Conservation (phyloP, 2,888 invertebrate species). For the Campopleginae sp. region DNA sequence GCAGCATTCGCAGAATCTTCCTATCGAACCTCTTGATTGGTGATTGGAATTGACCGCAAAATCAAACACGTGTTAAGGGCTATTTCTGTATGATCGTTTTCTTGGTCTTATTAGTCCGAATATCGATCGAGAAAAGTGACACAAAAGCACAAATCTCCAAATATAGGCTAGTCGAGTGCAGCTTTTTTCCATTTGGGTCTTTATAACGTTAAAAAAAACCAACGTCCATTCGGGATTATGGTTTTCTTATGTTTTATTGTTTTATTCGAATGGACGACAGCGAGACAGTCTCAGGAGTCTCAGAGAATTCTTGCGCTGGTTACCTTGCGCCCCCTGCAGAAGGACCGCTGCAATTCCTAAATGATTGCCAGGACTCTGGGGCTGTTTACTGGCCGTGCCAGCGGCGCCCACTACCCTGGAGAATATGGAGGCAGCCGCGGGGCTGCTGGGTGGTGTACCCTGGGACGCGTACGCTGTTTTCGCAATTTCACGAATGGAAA, state of each 20-base stretch:
- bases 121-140: slow-evolving; percentile 22
- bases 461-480: slow-evolving; percentile 78
- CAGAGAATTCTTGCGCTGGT: slow-evolving; percentile 63
- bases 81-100: neutral
- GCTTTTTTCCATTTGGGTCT: neutral
- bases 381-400: slow-evolving; percentile 75
- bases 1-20: neutral
- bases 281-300: slow-evolving; percentile 48
- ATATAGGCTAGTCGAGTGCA: slow-evolving; percentile 31
- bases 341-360: slow-evolving; percentile 83
- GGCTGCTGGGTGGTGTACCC: slow-evolving; percentile 82
- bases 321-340: slow-evolving; percentile 85
- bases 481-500: slow-evolving; percentile 42
- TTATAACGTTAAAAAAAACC: slow-evolving; percentile 7
- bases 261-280: slow-evolving; percentile 47
- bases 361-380: slow-evolving; percentile 77
- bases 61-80: neutral
- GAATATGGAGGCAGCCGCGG: slow-evolving; percentile 80
- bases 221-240: slow-evolving; percentile 5
- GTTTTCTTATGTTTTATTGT: slow-evolving; percentile 26
- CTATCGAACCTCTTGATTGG: neutral
- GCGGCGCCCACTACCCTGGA: slow-evolving; percentile 80
- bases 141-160: slow-evolving; percentile 60
- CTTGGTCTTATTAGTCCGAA: slow-evolving; percentile 1
- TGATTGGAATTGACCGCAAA: neutral